A percentile compares a stretch with the other conserved stretches of the same genome.
phyloP scores from a whole-genome alignment of 2,113 vertebrate genomes.

The Euleptes europaea region DNA sequence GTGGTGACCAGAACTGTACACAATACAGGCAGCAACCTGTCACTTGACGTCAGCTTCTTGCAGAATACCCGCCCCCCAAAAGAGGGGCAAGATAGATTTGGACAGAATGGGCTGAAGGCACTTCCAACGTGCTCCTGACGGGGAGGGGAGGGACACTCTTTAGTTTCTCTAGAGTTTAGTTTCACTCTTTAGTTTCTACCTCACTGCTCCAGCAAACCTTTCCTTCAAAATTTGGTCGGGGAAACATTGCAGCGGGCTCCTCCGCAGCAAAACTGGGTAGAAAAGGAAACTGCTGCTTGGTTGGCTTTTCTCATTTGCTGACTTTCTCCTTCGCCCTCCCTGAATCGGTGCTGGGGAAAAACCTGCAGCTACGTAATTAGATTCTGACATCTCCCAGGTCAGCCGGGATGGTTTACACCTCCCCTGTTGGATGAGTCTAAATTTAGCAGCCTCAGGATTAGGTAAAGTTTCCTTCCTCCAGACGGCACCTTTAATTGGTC shows the following conservation, averaged over 20 bases:
- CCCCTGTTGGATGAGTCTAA: constrained; percentile 28
- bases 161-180: too few relatives aligned
- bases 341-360: neutral
- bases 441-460: constrained; percentile 43
- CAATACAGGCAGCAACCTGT: too few relatives aligned
- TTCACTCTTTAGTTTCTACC: too few relatives aligned
- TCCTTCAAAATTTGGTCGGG: too few relatives aligned
- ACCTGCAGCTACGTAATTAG: constrained; percentile 28
- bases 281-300: neutral
- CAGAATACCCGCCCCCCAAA: too few relatives aligned
- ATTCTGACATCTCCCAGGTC: constrained; percentile 35
- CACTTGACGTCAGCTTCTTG: too few relatives aligned
- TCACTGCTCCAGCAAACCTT: neutral
- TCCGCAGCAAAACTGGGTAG: too few relatives aligned
- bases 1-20: too few relatives aligned
- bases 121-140: too few relatives aligned
- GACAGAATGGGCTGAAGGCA: too few relatives aligned
- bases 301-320: neutral
- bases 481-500: constrained; percentile 42
- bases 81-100: too few relatives aligned
- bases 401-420: constrained; percentile 17
- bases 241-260: neutral
- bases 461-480: constrained; percentile 32
- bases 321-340: neutral
- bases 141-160: too few relatives aligned